Base-by-base conservation (phyloP, 2,888 invertebrate genomes). In the Polydrusus tereticollis region DNA sequence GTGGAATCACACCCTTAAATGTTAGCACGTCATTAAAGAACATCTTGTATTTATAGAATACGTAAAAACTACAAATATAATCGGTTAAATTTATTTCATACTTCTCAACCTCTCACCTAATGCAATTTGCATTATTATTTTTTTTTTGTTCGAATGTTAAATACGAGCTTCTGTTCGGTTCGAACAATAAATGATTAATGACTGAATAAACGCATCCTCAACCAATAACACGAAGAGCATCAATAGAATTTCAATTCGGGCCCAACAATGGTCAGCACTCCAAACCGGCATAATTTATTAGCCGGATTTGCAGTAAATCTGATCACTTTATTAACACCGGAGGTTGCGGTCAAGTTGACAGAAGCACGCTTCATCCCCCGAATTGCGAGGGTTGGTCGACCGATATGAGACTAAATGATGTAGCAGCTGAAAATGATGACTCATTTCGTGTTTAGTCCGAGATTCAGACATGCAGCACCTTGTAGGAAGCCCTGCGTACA, bases 251-350 rank as follows among this genome's bases (percentile, higher is more conserved):
- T 72, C 72, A 66, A 67, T 72, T 67, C 60, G 33, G n/a, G 55
- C 52, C 67, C 72, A 73, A 74, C 74, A 73, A 75, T 69, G 72
- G 72, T 74, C 73, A 75, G 73, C 75, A 75, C 75, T 75, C 72
- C 70, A 75, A 73, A 55, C 63, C 68, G 68, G 64, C 66, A 63
- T 77, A 77, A 77, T 77, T 77, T 77, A 77, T 73, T 73, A 68
- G 70, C 57, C 47, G 75, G 74, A 75, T 77, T 75, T 74, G 71
- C 69, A 68, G 50, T 73, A 75, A 76, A 76, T 77, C 75, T 74
- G 77, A 77, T 77, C 76, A 74, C 76, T 77, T 77, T 77, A 77
- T 77, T 77, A 77, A 77, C 75, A 76, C 76, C 73, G 77, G 76
- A 77, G 76, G 76, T 72, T 75, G 74, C 74, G 74, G 74, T 75